Evolutionary conservation across 2,113 vertebrate genomes (phyloP).

Genomic region (Tyto alba): DNA sequence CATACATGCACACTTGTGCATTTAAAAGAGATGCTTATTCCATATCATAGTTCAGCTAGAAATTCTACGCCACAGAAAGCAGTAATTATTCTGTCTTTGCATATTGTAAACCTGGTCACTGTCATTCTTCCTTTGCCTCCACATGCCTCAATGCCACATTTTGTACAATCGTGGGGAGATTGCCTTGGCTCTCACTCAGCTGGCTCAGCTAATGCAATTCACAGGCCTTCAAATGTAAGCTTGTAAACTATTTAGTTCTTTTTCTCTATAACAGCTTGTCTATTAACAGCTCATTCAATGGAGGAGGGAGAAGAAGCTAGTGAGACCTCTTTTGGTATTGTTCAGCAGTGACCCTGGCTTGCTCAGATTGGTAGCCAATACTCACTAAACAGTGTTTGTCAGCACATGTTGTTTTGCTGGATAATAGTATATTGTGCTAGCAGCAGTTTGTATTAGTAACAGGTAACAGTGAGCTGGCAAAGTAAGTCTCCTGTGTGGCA

Average conservation of each 20-base stretch:
- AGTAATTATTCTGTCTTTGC: conserved; percentile 34
- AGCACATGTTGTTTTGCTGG: conserved; percentile 26
- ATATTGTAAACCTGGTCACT: conserved; percentile 53
- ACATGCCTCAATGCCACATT: conserved; percentile 57
- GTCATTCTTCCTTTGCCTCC: conserved; percentile 57
- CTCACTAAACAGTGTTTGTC: conserved; percentile 22
- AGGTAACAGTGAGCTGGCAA: not conserved
- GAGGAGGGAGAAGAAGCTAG: conserved; percentile 52
- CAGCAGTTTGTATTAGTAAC: not conserved
- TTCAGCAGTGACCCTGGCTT: conserved; percentile 40
- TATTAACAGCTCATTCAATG: conserved; percentile 61
- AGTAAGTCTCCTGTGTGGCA: not conserved
- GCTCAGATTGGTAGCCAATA: not conserved
- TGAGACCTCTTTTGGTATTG: conserved; percentile 51
- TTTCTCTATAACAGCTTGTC: conserved; percentile 63
- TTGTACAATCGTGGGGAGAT: conserved; percentile 44
- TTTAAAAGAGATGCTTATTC: not conserved
- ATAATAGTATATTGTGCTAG: conserved; percentile 31
- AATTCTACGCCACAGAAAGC: not conserved
- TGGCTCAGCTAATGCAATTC: conserved; percentile 61
- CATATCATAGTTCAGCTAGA: not conserved
- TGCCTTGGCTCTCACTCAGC: conserved; percentile 61
- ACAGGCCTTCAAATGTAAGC: conserved; percentile 58
- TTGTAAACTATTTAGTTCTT: conserved; percentile 62
- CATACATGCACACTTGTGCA: not conserved